phyloP scores from a whole-genome alignment of 2,113 vertebrate species.

The Oryzias curvinotus region DNA sequence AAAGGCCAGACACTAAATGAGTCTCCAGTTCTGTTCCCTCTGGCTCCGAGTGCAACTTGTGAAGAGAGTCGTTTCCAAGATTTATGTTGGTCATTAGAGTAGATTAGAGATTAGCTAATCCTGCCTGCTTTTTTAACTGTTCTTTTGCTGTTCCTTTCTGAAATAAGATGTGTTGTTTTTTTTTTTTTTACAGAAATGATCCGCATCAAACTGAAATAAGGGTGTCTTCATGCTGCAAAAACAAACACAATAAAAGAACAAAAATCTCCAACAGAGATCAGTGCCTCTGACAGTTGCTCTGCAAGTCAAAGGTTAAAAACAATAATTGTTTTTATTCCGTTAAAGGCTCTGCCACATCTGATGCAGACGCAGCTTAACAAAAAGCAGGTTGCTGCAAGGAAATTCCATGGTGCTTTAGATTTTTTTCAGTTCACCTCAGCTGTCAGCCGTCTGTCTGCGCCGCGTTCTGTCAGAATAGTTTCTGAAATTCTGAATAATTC shows the following conservation, averaged over 20 bases:
- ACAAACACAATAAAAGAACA: too few relatives aligned
- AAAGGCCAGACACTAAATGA: background rate
- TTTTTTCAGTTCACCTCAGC: background rate
- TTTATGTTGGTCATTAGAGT: constrained; percentile 17
- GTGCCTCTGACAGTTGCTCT: too few relatives aligned
- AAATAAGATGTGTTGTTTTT: too few relatives aligned
- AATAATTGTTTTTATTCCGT: background rate
- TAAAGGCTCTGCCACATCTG: background rate
- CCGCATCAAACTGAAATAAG: too few relatives aligned
- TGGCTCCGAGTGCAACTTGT: constrained; percentile 13
- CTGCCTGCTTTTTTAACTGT: background rate
- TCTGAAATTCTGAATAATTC: constrained; percentile 6
- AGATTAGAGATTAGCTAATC: constrained; percentile 13
- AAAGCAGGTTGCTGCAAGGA: background rate
- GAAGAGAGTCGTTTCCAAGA: constrained; percentile 24
- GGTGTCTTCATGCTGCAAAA: too few relatives aligned
- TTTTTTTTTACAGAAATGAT: too few relatives aligned
- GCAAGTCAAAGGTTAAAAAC: background rate
- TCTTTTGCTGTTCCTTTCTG: too few relatives aligned
- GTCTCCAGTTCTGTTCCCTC: constrained; percentile 3
- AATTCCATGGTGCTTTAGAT: background rate
- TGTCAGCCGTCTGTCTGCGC: constrained; percentile 1
- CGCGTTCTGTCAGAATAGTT: constrained; percentile 8
- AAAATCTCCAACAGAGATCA: too few relatives aligned
- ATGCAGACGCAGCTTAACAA: too few relatives aligned